Percentiles rank a stretch among this genome's conserved stretches.
phyloP scores from a whole-genome alignment of 2,113 vertebrate species.

The Albula glossodonta region DNA sequence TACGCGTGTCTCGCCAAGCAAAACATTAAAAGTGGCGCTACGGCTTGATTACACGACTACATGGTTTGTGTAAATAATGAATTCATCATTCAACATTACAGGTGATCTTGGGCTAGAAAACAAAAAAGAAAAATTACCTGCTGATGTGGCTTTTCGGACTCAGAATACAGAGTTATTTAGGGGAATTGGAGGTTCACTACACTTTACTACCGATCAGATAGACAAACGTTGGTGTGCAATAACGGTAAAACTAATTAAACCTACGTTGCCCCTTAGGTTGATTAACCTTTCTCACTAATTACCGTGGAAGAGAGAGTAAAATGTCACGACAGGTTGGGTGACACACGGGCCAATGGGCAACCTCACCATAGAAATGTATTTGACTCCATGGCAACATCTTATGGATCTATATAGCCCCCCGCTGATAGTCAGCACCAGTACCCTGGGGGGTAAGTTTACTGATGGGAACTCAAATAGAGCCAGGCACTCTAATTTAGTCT shows the following conservation, averaged over 20 bases:
- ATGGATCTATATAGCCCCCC: background rate
- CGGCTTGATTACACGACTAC: background rate
- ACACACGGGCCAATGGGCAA: background rate
- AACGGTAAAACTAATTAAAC: constrained; percentile 24
- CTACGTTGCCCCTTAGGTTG: constrained; percentile 10
- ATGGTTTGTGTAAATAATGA: background rate
- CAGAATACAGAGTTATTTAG: background rate
- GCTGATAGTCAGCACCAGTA: background rate
- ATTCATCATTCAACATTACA: background rate
- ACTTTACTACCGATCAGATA: background rate
- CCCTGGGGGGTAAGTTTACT: background rate
- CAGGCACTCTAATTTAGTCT: background rate
- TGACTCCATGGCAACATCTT: constrained; percentile 13
- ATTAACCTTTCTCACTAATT: constrained; percentile 44
- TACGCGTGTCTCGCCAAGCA: background rate
- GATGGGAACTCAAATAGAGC: background rate
- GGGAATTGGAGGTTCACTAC: background rate
- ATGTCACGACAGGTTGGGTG: constrained; percentile 26
- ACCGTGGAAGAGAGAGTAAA: constrained; percentile 29
- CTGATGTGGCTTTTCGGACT: background rate
- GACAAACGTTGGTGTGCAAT: constrained; percentile 5
- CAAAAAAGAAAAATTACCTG: background rate
- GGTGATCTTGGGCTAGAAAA: background rate
- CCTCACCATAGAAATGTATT: background rate
- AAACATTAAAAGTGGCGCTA: background rate